Percentiles rank a stretch among this genome's conserved stretches.
These are phyloP conservation scores for Drymodes brunneopygia DNA, from an alignment of 2,113 vertebrate species.

Conservation along the genomic window DNA sequence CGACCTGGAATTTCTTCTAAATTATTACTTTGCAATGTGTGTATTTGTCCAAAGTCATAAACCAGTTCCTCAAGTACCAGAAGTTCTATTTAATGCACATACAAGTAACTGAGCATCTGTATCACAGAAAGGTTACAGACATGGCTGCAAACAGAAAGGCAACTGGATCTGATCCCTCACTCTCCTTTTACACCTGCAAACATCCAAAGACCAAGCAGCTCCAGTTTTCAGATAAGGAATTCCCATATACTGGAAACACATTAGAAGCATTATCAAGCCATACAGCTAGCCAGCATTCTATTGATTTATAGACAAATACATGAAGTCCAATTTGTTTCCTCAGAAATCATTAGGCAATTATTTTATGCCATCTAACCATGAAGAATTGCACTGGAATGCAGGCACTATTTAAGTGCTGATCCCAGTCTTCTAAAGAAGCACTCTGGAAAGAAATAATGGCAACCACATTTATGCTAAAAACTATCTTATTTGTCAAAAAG, in stretches of 20 bases:
- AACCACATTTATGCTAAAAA: not conserved
- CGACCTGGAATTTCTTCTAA: not conserved
- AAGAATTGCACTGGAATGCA: not conserved
- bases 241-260: not conserved
- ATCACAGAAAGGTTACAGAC: not conserved
- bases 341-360: not conserved
- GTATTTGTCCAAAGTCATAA: not conserved
- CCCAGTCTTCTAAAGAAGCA: not conserved
- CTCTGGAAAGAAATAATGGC: not conserved
- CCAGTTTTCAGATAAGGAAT: not conserved
- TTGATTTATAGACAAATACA: not conserved
- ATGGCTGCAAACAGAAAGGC: not conserved
- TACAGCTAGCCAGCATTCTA: not conserved
- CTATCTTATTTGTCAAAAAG: not conserved
- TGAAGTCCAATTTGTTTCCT: not conserved
- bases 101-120: not conserved
- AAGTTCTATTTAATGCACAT: not conserved
- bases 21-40: not conserved
- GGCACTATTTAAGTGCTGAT: not conserved
- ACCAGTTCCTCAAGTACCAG: not conserved
- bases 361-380: not conserved
- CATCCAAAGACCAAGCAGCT: not conserved
- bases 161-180: not conserved
- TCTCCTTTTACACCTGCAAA: not conserved
- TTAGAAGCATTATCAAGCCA: not conserved